A percentile compares a stretch with the other conserved stretches of the same genome.
phyloP scores from a whole-genome alignment of 2,888 invertebrate species.

The Alcis repandata region DNA sequence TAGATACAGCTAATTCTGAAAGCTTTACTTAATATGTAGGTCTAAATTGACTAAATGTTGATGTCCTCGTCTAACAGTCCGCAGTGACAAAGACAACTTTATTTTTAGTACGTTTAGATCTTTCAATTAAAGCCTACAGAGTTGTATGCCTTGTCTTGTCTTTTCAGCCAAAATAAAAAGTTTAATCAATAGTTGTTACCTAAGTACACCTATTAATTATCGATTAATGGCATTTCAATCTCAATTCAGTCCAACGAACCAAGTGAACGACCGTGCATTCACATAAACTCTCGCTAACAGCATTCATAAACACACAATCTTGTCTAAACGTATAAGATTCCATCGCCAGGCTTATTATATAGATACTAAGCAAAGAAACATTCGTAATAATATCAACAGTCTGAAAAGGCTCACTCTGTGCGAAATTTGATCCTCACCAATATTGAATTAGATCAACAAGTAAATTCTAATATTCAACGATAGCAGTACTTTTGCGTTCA shows the following conservation, averaged over 20 bases:
- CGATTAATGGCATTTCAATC: neutral
- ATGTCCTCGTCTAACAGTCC: no score
- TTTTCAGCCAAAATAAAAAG: no score
- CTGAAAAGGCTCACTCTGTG: constrained; percentile 13
- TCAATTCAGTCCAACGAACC: no score
- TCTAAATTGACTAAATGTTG: no score
- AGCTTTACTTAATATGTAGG: no score
- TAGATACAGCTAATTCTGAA: no score
- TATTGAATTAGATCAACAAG: constrained; percentile 19
- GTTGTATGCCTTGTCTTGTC: no score
- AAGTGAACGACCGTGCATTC: neutral
- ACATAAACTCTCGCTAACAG: neutral
- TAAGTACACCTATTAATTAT: neutral
- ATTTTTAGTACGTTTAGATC: no score
- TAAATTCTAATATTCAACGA: neutral
- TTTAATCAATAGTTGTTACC: no score
- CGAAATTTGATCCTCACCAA: constrained; percentile 12
- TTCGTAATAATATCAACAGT: constrained; percentile 7
- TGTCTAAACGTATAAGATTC: neutral
- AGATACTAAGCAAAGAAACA: constrained; percentile 7
- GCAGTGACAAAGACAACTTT: no score
- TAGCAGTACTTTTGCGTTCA: neutral
- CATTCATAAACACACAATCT: neutral
- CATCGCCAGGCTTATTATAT: neutral
- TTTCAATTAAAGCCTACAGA: no score